phyloP scores from a whole-genome alignment of 1,140 invertebrate species.

The Pteromalus puparum region DNA sequence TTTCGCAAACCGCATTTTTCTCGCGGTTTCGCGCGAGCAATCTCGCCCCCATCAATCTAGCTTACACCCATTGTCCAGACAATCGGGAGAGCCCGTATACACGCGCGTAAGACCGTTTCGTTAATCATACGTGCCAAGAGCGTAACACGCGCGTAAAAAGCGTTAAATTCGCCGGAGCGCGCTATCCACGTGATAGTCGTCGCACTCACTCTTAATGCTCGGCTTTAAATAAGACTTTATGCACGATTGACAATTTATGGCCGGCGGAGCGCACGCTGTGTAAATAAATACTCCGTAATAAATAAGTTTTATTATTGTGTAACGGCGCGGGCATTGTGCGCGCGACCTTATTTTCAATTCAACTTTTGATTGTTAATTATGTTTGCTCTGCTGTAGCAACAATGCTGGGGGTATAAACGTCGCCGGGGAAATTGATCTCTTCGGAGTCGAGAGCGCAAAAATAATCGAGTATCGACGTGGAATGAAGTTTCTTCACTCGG shows the following conservation, averaged over 20 bases:
- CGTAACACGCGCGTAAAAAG: slow-evolving; percentile 2
- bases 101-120: slow-evolving; percentile 19
- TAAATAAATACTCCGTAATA: slow-evolving; percentile 6
- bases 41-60: slow-evolving; percentile 32
- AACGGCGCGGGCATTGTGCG: background rate
- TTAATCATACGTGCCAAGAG: slow-evolving; percentile 26
- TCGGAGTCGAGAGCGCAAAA: too few relatives aligned
- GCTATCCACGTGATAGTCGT: background rate
- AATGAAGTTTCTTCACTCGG: background rate
- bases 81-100: background rate
- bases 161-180: slow-evolving; percentile 21
- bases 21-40: background rate
- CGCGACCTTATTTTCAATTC: too few relatives aligned
- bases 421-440: too few relatives aligned
- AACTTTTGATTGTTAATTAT: too few relatives aligned
- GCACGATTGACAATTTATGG: slow-evolving; percentile 27
- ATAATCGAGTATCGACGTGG: too few relatives aligned
- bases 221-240: slow-evolving; percentile 31
- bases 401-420: too few relatives aligned
- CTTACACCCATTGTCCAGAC: slow-evolving; percentile 33
- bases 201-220: background rate
- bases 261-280: background rate
- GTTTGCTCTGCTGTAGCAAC: too few relatives aligned
- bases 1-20: slow-evolving; percentile 25
- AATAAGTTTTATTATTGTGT: slow-evolving; percentile 2